These are phyloP conservation scores for Beaufortia kweichowensis DNA, from an alignment of 2,113 vertebrate species.

Conservation along the genomic window DNA sequence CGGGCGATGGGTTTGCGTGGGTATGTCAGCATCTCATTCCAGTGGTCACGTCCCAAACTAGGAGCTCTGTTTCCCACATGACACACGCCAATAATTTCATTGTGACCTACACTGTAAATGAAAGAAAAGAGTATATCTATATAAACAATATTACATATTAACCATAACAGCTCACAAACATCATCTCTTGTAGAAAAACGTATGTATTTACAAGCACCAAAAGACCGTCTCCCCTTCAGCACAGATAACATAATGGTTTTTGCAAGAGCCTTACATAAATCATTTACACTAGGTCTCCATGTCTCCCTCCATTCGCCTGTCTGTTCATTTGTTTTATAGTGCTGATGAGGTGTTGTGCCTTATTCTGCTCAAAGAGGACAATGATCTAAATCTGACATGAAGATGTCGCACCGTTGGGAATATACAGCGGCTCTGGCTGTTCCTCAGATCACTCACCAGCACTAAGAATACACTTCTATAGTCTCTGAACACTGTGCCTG, in stretches of 20 bases:
- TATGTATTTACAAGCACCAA: not conserved
- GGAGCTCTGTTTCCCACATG: slow-evolving; percentile 91
- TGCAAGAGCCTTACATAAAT: slow-evolving; percentile 1
- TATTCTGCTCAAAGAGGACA: slow-evolving; percentile 15
- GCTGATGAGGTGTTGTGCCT: not conserved
- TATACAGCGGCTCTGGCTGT: not conserved
- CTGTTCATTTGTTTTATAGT: not conserved
- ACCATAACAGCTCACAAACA: not conserved
- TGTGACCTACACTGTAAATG: slow-evolving; percentile 93
- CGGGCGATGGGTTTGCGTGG: slow-evolving; percentile 96
- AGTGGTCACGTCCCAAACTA: slow-evolving; percentile 93
- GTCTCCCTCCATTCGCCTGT: not conserved
- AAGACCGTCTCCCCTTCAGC: slow-evolving; percentile 17
- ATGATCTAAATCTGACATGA: slow-evolving; percentile 15
- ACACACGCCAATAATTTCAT: slow-evolving; percentile 96
- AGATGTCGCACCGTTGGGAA: slow-evolving; percentile 1
- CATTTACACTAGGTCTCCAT: not conserved
- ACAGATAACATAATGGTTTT: slow-evolving; percentile 28
- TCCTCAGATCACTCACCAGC: slow-evolving; percentile 28
- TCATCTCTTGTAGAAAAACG: not conserved
- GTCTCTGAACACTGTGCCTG: slow-evolving; percentile 22
- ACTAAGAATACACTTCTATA: slow-evolving; percentile 23
- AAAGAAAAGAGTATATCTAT: slow-evolving; percentile 73
- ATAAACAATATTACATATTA: not conserved
- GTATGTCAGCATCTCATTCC: slow-evolving; percentile 94